These are phyloP conservation scores for Clivina fossor DNA, from an alignment of 2,888 invertebrate genomes.

Conservation along the genomic window DNA sequence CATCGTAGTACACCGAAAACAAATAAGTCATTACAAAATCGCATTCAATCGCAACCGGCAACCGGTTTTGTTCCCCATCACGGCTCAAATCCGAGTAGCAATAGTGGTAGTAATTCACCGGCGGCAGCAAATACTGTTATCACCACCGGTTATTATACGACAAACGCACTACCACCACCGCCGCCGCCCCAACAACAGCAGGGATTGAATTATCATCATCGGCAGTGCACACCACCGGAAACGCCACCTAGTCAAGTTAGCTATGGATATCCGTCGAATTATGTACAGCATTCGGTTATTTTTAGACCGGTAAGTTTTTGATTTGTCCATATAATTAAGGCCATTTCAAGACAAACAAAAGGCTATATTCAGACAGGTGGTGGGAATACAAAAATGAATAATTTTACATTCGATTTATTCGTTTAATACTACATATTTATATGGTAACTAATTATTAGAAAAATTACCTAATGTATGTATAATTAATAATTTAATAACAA, in stretches of 20 bases:
- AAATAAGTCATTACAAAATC: conserved; percentile 38
- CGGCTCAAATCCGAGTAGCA: conserved; percentile 50
- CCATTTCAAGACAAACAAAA: too few species aligned
- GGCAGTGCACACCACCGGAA: conserved; percentile 47
- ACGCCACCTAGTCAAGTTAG: conserved; percentile 49
- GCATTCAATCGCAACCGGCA: conserved; percentile 18
- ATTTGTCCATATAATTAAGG: neutral
- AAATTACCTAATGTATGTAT: too few species aligned
- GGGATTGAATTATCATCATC: too few species aligned
- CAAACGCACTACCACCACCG: conserved; percentile 40
- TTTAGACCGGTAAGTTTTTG: conserved; percentile 48
- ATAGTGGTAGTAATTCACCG: conserved; percentile 52
- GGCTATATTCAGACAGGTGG: too few species aligned
- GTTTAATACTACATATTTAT: too few species aligned
- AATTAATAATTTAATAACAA: too few species aligned
- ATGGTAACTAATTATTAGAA: too few species aligned
- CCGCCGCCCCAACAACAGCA: too few species aligned
- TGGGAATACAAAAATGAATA: too few species aligned
- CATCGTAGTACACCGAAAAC: conserved; percentile 39
- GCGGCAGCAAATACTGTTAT: conserved; percentile 52
- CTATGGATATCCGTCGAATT: conserved; percentile 44
- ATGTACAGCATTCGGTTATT: conserved; percentile 45
- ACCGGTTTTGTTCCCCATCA: too few species aligned
- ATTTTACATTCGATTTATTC: too few species aligned
- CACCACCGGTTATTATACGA: conserved; percentile 48